Base-by-base conservation (phyloP, 2,888 invertebrate genomes). In the Morinoia aosen region DNA sequence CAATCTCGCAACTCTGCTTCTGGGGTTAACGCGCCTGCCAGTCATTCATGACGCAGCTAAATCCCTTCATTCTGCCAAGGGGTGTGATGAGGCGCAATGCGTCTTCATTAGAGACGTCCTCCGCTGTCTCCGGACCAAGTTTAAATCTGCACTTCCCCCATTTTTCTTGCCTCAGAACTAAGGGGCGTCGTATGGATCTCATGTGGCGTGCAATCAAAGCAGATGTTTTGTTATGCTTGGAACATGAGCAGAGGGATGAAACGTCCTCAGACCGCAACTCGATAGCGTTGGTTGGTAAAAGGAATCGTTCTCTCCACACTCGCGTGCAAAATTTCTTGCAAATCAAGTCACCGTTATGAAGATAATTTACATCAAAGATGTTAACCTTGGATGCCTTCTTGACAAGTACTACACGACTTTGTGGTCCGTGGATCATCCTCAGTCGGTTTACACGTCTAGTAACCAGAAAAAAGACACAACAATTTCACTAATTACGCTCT, bases 101-200 rank as follows among this genome's bases (percentile, higher is more conserved):
- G 90, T 90, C 90, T 90, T 90, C 90, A 90, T 90, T 90, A 90
- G 90, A 90, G 90, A 90, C 90, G 90, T 90, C 39, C 48, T 90
- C 40, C 48, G 40, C 90, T 90, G 90, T 48, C 39, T 90, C 90
- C 76, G 76, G 76, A 76, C 76, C 76, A 76, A 76, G 76, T 76
- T 76, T 33, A 76, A 76, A 76, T 76, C 76, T 76, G 76, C 33
- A 76, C 76, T 76, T 76, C 76, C 25, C 25, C 25, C 76, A 19
- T 76, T 76, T 76, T 76, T 76, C 76, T 25, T 76, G 76, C 76
- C 76, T 76, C 76, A 25, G 19, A 76, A 76, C 76, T 16, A 76
- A 76, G 76, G 76, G 25, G 76, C 76, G 76, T 76, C 76, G 33
- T 76, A 76, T 76, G 76, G 76, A 76, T 76, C 76, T 76, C 76